Base-by-base conservation (phyloP, 1,140 invertebrate genomes). In the Asobara japonica region DNA sequence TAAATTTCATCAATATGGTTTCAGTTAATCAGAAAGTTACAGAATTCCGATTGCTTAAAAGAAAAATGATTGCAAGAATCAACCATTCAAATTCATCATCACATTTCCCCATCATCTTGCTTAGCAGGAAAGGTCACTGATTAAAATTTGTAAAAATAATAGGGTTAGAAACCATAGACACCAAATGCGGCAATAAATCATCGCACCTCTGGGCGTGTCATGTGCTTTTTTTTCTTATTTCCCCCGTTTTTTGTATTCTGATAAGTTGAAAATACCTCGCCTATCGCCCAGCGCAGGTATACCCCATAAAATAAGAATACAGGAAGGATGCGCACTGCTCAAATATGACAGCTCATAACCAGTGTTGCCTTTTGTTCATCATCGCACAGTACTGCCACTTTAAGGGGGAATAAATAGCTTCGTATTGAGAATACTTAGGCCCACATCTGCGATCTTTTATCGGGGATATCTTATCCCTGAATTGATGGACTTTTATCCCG, bases 71-170 rank as follows among this genome's bases (percentile, higher is more conserved):
- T n/a, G n/a, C n/a, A n/a, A n/a, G n/a, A n/a, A n/a, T n/a, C n/a
- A n/a, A n/a, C n/a, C n/a, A n/a, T n/a, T n/a, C n/a, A 45, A 16
- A 38, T 16, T 16, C n/a, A 45, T 16, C 41, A 16, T 16, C 41
- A 16, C n/a, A 5, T 7, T 0, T 45, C 4, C 41, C 13, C 41
- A 45, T 45, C 41, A 45, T 13, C n/a, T 45, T 1, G 41, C n/a
- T n/a, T n/a, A 5, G n/a, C 13, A 5, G 5, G 41, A 45, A 45
- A 56, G 51, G 22, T 56, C 18, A 27, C 51, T 56, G 51, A 56
- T 56, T 56, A 56, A 56, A 56, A 56, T 56, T 56, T 20, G 51
- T 56, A 25, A 56, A 56, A 56, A 56, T 56, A 56, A 56, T 25
- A 11, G 51, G 51, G 51, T 22, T 56, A 27, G 51, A 56, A 20